Evolutionary conservation across 2,888 invertebrate species (phyloP).

Genomic region (Andrena praecox): DNA sequence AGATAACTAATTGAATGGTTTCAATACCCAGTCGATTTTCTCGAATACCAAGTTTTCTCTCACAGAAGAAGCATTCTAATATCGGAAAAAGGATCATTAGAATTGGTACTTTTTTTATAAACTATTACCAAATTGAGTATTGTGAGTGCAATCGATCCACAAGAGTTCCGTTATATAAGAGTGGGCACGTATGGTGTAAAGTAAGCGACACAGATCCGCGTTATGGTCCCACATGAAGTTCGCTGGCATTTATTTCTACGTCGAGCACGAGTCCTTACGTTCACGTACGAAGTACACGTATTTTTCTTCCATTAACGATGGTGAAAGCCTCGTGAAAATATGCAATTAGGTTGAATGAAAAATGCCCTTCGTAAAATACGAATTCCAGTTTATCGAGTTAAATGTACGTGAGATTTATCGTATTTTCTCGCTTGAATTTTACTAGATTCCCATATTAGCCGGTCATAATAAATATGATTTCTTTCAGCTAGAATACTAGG

Average conservation of each 20-base stretch:
- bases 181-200: constrained; percentile 41
- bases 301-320: not conserved
- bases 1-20: not conserved
- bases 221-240: constrained; percentile 37
- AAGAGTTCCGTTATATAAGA: constrained; percentile 58
- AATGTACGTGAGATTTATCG: not conserved
- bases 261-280: not conserved
- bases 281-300: too few relatives aligned
- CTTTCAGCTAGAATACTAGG: constrained; percentile 8
- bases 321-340: not conserved
- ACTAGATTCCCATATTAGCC: not conserved
- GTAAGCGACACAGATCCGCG: constrained; percentile 32
- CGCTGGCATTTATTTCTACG: not conserved
- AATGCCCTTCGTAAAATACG: not conserved
- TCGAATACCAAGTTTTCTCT: not conserved
- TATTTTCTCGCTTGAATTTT: not conserved
- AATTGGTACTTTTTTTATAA: not conserved
- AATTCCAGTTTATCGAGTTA: not conserved
- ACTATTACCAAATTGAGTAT: constrained; percentile 27
- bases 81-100: not conserved
- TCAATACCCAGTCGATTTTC: not conserved
- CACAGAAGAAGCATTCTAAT: too few relatives aligned
- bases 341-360: not conserved
- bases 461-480: constrained; percentile 4
- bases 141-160: constrained; percentile 46